A percentile compares a stretch with the other conserved stretches of the same genome.
Evolutionary conservation across 2,113 vertebrate genomes (phyloP).

Genomic region (Ibidorhyncha struthersii): DNA sequence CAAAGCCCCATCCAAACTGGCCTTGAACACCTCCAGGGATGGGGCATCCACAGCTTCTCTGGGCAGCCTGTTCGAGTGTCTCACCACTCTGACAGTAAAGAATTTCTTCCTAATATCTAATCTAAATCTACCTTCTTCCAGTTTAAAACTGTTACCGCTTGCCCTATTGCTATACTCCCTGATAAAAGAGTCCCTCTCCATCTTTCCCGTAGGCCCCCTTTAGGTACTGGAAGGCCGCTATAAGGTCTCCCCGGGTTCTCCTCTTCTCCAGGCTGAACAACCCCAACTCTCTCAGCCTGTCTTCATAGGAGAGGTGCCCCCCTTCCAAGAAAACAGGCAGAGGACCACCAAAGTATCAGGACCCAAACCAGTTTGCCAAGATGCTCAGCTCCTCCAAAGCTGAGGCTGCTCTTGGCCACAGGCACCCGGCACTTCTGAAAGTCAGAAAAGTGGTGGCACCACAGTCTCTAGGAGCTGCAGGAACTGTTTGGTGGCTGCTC

Average conservation of each 20-base stretch:
- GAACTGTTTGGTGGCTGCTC: not conserved
- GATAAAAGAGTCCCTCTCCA: not conserved
- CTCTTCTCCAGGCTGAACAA: not conserved
- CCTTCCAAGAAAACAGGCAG: not conserved
- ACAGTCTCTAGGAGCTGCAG: not conserved
- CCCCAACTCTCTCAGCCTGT: not conserved
- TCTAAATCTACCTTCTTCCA: not conserved
- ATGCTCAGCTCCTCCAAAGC: not conserved
- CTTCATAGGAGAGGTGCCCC: not conserved
- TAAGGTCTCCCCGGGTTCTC: not conserved
- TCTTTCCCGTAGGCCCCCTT: not conserved
- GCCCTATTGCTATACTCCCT: not conserved
- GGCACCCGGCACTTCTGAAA: not conserved
- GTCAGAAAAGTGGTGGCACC: not conserved
- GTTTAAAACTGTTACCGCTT: not conserved
- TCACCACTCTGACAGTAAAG: not conserved
- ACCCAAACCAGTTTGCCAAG: not conserved
- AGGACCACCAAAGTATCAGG: not conserved
- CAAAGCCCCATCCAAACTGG: not conserved
- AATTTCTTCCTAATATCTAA: not conserved
- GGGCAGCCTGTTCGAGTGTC: not conserved
- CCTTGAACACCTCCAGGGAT: not conserved
- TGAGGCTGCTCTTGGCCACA: accelerated
- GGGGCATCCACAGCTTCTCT: not conserved
- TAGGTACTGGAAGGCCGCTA: not conserved